Evolutionary conservation across 2,113 vertebrate genomes (phyloP).

Genomic region (Phaetusa simplex): DNA sequence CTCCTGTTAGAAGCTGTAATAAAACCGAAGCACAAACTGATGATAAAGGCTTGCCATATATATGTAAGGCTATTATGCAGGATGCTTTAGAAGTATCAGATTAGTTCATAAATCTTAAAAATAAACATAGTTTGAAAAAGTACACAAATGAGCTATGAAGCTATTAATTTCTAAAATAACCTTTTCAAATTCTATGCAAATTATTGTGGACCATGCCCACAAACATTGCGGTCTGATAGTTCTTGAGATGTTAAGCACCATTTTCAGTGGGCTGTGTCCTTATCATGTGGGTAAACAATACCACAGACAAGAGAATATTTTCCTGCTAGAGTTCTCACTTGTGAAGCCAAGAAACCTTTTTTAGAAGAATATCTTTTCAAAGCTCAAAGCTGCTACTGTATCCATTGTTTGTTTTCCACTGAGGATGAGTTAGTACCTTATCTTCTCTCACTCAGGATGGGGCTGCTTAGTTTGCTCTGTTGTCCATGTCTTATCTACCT

Average conservation of each 20-base stretch:
- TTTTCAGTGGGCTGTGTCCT: neutral
- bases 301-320: neutral
- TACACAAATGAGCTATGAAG: neutral
- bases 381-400: neutral
- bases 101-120: neutral
- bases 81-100: neutral
- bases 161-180: neutral
- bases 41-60: neutral
- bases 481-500: neutral
- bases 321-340: neutral
- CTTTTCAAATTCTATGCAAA: neutral
- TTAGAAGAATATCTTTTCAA: neutral
- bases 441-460: neutral
- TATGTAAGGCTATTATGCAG: neutral
- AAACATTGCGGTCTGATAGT: neutral
- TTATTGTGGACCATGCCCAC: neutral
- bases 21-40: neutral
- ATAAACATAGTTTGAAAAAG: neutral
- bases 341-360: neutral
- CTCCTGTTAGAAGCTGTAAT: neutral
- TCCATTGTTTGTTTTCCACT: neutral
- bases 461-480: neutral
- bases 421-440: neutral
- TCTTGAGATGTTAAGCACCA: neutral
- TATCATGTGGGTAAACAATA: neutral